Conservation (phyloP, 2,888 invertebrate genomes). For the Pycnomerus fuliginosus region DNA sequence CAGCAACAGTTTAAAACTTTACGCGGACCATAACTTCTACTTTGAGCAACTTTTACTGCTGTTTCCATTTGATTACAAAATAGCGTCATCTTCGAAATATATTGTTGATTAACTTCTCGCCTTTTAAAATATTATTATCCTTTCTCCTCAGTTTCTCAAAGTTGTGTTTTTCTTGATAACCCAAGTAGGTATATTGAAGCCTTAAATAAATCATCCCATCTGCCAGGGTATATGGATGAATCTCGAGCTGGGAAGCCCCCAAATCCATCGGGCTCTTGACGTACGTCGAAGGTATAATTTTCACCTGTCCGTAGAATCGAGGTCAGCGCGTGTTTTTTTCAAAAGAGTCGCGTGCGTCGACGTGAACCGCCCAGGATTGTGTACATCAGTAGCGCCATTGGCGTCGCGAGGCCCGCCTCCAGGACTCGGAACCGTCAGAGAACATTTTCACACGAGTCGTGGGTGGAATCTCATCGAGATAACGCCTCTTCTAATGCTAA, state of each 20-base stretch:
- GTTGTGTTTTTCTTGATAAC: too few species aligned
- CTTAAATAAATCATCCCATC: too few species aligned
- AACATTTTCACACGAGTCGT: slow-evolving; percentile 39
- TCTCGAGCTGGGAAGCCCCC: background rate
- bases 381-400: slow-evolving; percentile 47
- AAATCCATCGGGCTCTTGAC: background rate
- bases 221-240: too few species aligned
- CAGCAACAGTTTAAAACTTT: slow-evolving; percentile 48
- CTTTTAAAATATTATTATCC: too few species aligned
- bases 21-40: slow-evolving; percentile 38
- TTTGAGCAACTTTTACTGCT: slow-evolving; percentile 32
- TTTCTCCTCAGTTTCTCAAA: too few species aligned
- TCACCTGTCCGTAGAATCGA: slow-evolving; percentile 38
- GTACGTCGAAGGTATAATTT: slow-evolving; percentile 20
- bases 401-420: slow-evolving; percentile 51
- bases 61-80: slow-evolving; percentile 28
- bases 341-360: slow-evolving; percentile 46
- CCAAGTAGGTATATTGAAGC: too few species aligned
- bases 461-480: slow-evolving; percentile 45
- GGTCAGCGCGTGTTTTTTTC: slow-evolving; percentile 40
- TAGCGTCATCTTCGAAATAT: too few species aligned
- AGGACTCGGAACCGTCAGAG: slow-evolving; percentile 37
- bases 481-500: slow-evolving; percentile 42
- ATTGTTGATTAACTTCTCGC: slow-evolving; percentile 3
- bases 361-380: slow-evolving; percentile 47